Evolutionary conservation across 2,797 vertebrate species (phyloP).

Genomic region (Poecilia wingei): DNA sequence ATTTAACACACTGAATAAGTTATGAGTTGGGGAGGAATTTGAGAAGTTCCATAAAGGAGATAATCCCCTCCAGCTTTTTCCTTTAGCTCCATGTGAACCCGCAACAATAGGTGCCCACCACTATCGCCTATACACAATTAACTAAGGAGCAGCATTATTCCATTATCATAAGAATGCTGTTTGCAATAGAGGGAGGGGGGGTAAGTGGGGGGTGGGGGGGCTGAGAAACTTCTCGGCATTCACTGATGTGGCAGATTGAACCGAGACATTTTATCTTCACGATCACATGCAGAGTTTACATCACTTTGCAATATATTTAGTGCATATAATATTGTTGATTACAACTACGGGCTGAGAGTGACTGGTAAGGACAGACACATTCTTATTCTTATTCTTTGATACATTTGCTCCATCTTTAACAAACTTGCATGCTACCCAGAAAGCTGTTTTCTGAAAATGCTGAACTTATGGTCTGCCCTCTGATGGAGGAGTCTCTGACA

Average conservation of each 20-base stretch:
- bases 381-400: not conserved
- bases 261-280: constrained; percentile 73
- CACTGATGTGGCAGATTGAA: constrained; percentile 63
- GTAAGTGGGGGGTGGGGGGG: constrained; percentile 30
- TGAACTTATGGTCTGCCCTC: not conserved
- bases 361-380: constrained; percentile 7
- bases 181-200: constrained; percentile 64
- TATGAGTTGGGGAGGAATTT: constrained; percentile 40
- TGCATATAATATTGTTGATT: constrained; percentile 46
- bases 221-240: constrained; percentile 66
- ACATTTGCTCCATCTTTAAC: not conserved
- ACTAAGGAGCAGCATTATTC: constrained; percentile 82
- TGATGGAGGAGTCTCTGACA: not conserved
- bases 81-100: constrained; percentile 71
- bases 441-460: not conserved
- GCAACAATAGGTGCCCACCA: constrained; percentile 82
- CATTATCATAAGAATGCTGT: constrained; percentile 86
- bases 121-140: constrained; percentile 81
- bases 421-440: not conserved
- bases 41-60: constrained; percentile 63
- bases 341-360: constrained; percentile 24
- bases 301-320: constrained; percentile 62
- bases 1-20: constrained; percentile 42
- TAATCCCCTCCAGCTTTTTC: constrained; percentile 79
- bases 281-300: constrained; percentile 73